These are phyloP conservation scores for Copidosoma floridanum DNA, from an alignment of 1,140 invertebrate species.

Conservation along the genomic window DNA sequence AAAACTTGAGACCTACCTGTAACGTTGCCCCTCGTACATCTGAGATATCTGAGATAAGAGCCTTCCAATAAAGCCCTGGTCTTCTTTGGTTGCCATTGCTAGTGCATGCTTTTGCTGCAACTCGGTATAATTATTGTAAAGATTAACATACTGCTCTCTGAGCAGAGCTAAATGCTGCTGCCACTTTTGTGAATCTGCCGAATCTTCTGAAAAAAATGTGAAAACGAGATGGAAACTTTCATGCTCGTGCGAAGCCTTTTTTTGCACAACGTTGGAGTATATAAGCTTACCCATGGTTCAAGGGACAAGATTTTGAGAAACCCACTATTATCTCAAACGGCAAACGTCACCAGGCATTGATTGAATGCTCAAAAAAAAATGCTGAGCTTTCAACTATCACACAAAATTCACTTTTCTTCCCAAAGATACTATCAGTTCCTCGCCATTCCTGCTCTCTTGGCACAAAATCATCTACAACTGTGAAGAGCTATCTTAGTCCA, in stretches of 20 bases:
- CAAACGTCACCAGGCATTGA: constrained; percentile 1
- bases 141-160: constrained; percentile 87
- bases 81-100: constrained; percentile 62
- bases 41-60: constrained; percentile 77
- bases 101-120: constrained; percentile 81
- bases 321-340: too few relatives aligned
- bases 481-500: too few relatives aligned
- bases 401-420: too few relatives aligned
- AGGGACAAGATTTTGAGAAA: too few relatives aligned
- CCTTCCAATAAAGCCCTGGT: constrained; percentile 77
- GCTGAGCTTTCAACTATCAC: too few relatives aligned
- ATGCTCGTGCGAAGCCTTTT: too few relatives aligned
- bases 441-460: too few relatives aligned
- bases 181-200: constrained; percentile 63
- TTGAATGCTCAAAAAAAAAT: too few relatives aligned
- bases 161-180: constrained; percentile 83
- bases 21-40: constrained; percentile 75
- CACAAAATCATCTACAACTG: too few relatives aligned
- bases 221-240: too few relatives aligned
- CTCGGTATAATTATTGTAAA: constrained; percentile 79
- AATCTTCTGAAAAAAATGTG: constrained; percentile 32
- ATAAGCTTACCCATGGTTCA: constrained; percentile 21
- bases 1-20: constrained; percentile 63
- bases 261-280: too few relatives aligned
- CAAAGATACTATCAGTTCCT: too few relatives aligned